These are phyloP conservation scores for Catostomus latipinnis DNA, from an alignment of 2,797 vertebrate genomes.

Conservation along the genomic window DNA sequence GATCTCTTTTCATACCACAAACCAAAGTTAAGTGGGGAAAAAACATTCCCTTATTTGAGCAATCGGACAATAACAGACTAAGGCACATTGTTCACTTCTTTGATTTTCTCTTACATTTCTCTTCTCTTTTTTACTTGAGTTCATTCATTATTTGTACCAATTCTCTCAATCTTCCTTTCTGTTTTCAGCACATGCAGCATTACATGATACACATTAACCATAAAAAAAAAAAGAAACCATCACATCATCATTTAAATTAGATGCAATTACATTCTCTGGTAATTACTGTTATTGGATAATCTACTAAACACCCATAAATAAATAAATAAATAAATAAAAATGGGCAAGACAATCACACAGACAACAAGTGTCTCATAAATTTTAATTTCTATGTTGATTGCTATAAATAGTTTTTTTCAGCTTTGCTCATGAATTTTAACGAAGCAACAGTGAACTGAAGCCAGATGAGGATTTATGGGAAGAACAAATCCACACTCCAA, in stretches of 20 bases:
- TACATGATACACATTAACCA: neutral
- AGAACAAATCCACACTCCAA: no score
- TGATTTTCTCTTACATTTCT: constrained; percentile 7
- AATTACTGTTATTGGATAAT: neutral
- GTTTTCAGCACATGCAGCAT: neutral
- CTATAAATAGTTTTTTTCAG: neutral
- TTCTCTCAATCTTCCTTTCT: neutral
- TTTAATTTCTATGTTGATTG: neutral
- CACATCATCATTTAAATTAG: no score
- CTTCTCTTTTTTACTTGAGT: neutral
- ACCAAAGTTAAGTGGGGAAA: no score
- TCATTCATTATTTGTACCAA: neutral
- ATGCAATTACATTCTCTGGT: neutral
- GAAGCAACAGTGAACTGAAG: neutral
- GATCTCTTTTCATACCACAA: neutral
- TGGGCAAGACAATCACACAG: neutral
- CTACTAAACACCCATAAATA: neutral
- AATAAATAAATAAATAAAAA: neutral
- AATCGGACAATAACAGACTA: neutral
- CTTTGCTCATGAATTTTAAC: constrained; percentile 1
- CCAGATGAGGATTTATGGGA: neutral
- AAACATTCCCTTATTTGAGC: neutral
- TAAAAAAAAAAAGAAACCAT: no score
- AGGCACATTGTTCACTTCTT: neutral
- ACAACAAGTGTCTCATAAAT: neutral